Evolutionary conservation across 1,140 invertebrate species (phyloP).

Genomic region (Drosophila ironensis): DNA sequence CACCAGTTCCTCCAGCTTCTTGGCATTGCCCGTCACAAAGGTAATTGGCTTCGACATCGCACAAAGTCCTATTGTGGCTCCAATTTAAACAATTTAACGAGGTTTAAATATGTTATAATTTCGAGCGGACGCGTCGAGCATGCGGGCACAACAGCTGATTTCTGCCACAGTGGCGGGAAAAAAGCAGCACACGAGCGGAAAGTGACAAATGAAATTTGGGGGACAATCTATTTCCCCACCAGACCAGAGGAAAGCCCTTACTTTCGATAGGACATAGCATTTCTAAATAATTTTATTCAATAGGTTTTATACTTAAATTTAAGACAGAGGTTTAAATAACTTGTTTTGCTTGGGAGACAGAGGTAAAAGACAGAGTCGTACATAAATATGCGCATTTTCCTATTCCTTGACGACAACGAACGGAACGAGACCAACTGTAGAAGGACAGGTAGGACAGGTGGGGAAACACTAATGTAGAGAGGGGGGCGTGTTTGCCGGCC

Average conservation of each 20-base stretch:
- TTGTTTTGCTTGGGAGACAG: conserved; percentile 15
- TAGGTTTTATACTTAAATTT: conserved; percentile 26
- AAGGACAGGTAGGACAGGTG: too few relatives aligned
- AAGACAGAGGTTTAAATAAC: conserved; percentile 19
- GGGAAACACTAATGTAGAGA: too few relatives aligned
- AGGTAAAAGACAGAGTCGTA: conserved; percentile 9
- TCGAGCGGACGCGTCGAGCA: background rate
- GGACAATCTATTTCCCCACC: too few relatives aligned
- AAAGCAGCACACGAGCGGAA: background rate
- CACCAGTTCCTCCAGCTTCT: conserved; percentile 95
- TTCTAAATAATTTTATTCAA: conserved; percentile 29
- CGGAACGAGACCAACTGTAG: conserved; percentile 13
- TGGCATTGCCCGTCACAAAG: conserved; percentile 96
- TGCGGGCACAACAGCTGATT: conserved; percentile 35
- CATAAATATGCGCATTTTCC: conserved; percentile 30
- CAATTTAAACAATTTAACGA: conserved; percentile 34
- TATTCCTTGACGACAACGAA: background rate
- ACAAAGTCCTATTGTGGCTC: conserved; percentile 14
- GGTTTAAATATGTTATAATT: background rate
- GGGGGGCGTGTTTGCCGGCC: background rate
- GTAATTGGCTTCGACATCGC: conserved; percentile 85
- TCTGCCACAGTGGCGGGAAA: background rate
- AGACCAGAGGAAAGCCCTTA: too few relatives aligned
- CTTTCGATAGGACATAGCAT: background rate
- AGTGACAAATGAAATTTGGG: too few relatives aligned